These are phyloP conservation scores for Diglossa cyanea DNA, from an alignment of 2,797 vertebrate genomes.

Conservation along the genomic window DNA sequence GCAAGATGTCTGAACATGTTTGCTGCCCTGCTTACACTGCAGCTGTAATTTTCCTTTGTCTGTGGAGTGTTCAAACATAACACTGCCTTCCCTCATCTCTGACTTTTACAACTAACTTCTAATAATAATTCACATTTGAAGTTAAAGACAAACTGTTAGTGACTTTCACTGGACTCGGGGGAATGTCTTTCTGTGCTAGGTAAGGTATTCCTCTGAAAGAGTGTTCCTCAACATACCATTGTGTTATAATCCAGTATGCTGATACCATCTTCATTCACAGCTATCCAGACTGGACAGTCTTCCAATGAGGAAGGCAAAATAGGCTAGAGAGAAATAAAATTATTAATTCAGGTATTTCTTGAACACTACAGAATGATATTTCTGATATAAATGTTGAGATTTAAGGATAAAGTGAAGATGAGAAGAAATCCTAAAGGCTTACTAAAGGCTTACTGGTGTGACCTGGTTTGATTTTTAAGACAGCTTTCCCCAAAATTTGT, in stretches of 20 bases:
- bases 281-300: constrained; percentile 86
- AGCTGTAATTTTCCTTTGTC: constrained; percentile 11
- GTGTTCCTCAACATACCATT: constrained; percentile 80
- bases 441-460: not conserved
- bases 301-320: constrained; percentile 80
- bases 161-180: not conserved
- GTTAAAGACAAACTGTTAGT: constrained; percentile 21
- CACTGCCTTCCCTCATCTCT: not conserved
- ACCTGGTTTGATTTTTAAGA: not conserved
- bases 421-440: not conserved
- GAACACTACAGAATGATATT: not conserved
- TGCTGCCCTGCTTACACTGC: not conserved
- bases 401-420: not conserved
- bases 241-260: constrained; percentile 87
- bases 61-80: not conserved
- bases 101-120: constrained; percentile 26
- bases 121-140: not conserved
- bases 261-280: constrained; percentile 92
- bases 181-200: not conserved
- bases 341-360: not conserved
- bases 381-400: not conserved
- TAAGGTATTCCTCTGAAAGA: not conserved
- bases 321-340: constrained; percentile 76
- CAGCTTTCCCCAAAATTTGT: not conserved
- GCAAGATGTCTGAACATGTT: not conserved